A percentile compares a stretch with the other conserved stretches of the same genome.
Conservation (phyloP, 2,888 invertebrate species). For the Lasioglossum calceatum region DNA sequence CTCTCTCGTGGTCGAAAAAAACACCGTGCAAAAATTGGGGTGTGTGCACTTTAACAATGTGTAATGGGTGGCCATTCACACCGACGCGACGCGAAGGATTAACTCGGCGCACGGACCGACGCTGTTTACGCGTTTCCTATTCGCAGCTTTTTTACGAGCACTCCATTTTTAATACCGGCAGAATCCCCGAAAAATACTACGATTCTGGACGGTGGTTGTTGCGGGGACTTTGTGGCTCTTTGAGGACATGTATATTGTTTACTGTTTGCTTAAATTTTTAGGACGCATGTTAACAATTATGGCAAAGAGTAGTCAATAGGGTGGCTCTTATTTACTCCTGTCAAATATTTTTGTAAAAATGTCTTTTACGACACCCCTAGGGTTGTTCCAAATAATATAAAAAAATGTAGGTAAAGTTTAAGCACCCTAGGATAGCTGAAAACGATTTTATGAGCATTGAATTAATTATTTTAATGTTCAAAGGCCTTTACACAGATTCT, state of each 20-base stretch:
- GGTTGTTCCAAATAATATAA: too few relatives aligned
- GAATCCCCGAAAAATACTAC: background rate
- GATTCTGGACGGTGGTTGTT: background rate
- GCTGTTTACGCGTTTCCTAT: background rate
- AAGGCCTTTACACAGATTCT: too few relatives aligned
- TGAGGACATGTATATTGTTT: background rate
- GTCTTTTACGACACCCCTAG: too few relatives aligned
- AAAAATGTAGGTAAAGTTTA: too few relatives aligned
- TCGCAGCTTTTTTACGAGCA: background rate
- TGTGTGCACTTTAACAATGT: constrained; percentile 26
- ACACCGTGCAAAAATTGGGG: constrained; percentile 13
- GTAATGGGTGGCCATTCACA: constrained; percentile 35
- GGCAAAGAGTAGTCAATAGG: background rate
- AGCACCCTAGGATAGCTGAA: too few relatives aligned
- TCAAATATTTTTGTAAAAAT: too few relatives aligned
- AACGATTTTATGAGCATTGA: too few relatives aligned
- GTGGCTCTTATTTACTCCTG: too few relatives aligned
- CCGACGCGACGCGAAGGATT: background rate
- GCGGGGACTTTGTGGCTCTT: background rate
- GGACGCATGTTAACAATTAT: background rate
- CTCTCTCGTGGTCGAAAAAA: background rate
- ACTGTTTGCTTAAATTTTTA: background rate
- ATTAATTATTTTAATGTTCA: too few relatives aligned
- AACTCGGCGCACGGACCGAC: background rate
- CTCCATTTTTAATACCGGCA: background rate